Evolutionary conservation across 2,888 invertebrate species (phyloP).

Genomic region (Drosophila neotestacea): DNA sequence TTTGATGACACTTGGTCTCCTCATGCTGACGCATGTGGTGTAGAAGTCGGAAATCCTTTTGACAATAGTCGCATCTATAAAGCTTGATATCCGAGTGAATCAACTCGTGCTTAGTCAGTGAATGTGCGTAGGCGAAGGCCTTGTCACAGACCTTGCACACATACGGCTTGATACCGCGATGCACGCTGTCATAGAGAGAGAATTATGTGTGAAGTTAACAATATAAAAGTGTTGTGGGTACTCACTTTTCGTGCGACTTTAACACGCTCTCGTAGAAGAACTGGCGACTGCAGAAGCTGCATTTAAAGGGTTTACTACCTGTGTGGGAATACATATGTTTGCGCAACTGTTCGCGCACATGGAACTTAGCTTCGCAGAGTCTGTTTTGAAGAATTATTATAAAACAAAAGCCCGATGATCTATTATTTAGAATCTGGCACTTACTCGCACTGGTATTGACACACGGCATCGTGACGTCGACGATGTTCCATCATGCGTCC

Average conservation of each 20-base stretch:
- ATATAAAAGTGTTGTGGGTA: not conserved
- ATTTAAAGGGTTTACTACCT: conserved; percentile 82
- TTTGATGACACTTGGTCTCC: conserved; percentile 82
- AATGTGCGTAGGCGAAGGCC: conserved; percentile 81
- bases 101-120: conserved; percentile 82
- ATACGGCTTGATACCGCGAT: conserved; percentile 82
- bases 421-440: conserved; percentile 30
- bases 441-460: conserved; percentile 82
- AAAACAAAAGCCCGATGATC: not conserved
- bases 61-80: conserved; percentile 82
- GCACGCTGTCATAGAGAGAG: conserved; percentile 60
- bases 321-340: conserved; percentile 83
- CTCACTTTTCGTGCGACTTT: conserved; percentile 83
- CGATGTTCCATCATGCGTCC: conserved; percentile 83
- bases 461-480: conserved; percentile 76
- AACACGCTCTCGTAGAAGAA: conserved; percentile 83
- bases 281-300: conserved; percentile 80
- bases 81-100: conserved; percentile 83
- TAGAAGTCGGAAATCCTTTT: conserved; percentile 82
- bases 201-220: not conserved
- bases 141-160: conserved; percentile 80
- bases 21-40: conserved; percentile 84
- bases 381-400: conserved; percentile 45
- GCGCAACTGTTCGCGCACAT: conserved; percentile 80
- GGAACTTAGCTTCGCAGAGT: conserved; percentile 80